These are phyloP conservation scores for Caenorhabditis sp. DNA, from an alignment of 2,888 invertebrate species.

Conservation along the genomic window DNA sequence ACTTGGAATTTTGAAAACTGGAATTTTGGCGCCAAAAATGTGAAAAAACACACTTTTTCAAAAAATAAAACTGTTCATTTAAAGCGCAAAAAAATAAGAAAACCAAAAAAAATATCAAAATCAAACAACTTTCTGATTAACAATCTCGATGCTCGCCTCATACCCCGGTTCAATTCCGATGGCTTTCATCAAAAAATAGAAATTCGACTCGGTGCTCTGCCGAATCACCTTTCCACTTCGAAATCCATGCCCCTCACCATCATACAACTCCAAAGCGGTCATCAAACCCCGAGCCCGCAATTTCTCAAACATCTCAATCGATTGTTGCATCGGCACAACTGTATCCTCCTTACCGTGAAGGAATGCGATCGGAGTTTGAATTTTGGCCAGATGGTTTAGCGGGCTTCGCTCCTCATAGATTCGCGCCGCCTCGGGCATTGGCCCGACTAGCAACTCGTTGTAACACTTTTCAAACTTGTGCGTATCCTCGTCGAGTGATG, in stretches of 20 bases:
- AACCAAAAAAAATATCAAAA: background rate
- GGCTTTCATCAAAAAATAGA: slow-evolving; percentile 71
- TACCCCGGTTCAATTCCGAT: slow-evolving; percentile 55
- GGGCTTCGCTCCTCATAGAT: slow-evolving; percentile 70
- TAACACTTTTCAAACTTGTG: slow-evolving; percentile 73
- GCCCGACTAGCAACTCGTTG: slow-evolving; percentile 70
- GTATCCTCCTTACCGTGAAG: slow-evolving; percentile 72
- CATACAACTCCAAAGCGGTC: slow-evolving; percentile 71
- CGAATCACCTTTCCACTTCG: slow-evolving; percentile 72
- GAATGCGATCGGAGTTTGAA: slow-evolving; percentile 72
- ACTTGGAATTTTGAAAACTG: no score
- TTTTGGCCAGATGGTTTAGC: slow-evolving; percentile 70
- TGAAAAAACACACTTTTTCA: no score
- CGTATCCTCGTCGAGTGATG: slow-evolving; percentile 66
- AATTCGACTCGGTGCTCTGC: slow-evolving; percentile 72
- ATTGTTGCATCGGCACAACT: slow-evolving; percentile 72
- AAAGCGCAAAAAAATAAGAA: background rate
- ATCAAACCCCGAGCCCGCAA: slow-evolving; percentile 71
- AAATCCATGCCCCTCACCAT: slow-evolving; percentile 74
- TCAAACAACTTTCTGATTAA: slow-evolving; percentile 11
- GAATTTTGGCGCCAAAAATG: no score
- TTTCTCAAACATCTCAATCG: slow-evolving; percentile 71
- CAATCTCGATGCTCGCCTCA: slow-evolving; percentile 17
- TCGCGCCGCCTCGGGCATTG: slow-evolving; percentile 49
- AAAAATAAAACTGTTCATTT: no score